Conservation (phyloP, 2,797 vertebrate species). For the Otolemur crassicaudatus region DNA sequence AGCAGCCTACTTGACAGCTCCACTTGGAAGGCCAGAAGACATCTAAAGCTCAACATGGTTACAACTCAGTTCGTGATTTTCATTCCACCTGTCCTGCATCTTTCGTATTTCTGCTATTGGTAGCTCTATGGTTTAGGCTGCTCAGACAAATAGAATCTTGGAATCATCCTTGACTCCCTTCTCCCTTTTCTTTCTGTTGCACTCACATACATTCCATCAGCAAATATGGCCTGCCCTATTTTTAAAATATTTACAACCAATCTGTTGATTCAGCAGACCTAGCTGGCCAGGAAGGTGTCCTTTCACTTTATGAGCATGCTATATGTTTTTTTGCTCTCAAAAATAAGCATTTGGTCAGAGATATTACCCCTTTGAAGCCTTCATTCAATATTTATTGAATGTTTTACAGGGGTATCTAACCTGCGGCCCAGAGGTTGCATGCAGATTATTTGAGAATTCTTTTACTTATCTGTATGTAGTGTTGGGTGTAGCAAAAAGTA, state of each 20-base stretch:
- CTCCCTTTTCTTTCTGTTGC: not conserved
- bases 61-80: not conserved
- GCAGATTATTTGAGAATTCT: too few species aligned
- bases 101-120: not conserved
- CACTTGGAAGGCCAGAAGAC: not conserved
- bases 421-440: too few species aligned
- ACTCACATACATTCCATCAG: not conserved
- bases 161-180: not conserved
- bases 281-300: not conserved
- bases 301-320: not conserved
- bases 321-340: not conserved
- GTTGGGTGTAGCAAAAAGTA: too few species aligned
- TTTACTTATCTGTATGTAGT: too few species aligned
- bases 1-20: not conserved
- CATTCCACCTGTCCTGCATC: not conserved
- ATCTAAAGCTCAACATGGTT: not conserved
- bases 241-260: not conserved
- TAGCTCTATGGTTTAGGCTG: not conserved
- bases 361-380: not conserved
- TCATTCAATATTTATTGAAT: not conserved
- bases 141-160: not conserved
- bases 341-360: not conserved
- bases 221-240: not conserved
- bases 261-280: not conserved
- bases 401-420: too few species aligned